phyloP scores from a whole-genome alignment of 2,888 invertebrate species.

The Thymelicus acteon region DNA sequence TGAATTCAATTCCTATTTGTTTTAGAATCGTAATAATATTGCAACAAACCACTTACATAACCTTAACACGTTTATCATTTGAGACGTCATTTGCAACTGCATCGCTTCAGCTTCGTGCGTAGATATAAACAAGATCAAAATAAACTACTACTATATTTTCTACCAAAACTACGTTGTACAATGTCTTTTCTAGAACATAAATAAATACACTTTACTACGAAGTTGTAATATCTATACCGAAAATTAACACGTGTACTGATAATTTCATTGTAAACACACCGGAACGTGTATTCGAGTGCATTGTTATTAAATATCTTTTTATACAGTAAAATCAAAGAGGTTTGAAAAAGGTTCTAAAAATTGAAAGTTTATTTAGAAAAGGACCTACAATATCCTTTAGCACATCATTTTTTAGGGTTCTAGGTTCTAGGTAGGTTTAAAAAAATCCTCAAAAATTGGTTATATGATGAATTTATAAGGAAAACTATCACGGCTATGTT shows the following conservation, averaged over 20 bases:
- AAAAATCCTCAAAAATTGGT: too few species aligned
- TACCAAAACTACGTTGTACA: constrained; percentile 24
- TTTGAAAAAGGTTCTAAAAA: not conserved
- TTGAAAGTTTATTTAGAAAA: too few species aligned
- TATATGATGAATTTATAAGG: too few species aligned
- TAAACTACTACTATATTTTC: constrained; percentile 20
- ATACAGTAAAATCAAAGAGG: not conserved
- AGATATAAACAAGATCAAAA: constrained; percentile 28
- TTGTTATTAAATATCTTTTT: constrained; percentile 7
- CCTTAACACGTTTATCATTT: constrained; percentile 19
- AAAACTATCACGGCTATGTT: too few species aligned
- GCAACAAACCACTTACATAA: constrained; percentile 9
- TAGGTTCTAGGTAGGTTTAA: too few species aligned
- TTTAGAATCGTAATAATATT: not conserved
- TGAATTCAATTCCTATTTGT: not conserved
- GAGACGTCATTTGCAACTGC: constrained; percentile 29
- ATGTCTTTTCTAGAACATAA: constrained; percentile 26
- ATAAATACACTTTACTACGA: constrained; percentile 31
- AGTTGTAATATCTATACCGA: constrained; percentile 18
- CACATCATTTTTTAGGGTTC: too few species aligned
- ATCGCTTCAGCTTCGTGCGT: constrained; percentile 16
- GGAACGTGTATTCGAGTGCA: constrained; percentile 7
- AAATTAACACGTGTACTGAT: constrained; percentile 22
- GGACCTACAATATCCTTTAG: too few species aligned
- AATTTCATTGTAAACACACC: constrained; percentile 21